phyloP scores from a whole-genome alignment of 2,113 vertebrate genomes.

The Pteropus alecto region DNA sequence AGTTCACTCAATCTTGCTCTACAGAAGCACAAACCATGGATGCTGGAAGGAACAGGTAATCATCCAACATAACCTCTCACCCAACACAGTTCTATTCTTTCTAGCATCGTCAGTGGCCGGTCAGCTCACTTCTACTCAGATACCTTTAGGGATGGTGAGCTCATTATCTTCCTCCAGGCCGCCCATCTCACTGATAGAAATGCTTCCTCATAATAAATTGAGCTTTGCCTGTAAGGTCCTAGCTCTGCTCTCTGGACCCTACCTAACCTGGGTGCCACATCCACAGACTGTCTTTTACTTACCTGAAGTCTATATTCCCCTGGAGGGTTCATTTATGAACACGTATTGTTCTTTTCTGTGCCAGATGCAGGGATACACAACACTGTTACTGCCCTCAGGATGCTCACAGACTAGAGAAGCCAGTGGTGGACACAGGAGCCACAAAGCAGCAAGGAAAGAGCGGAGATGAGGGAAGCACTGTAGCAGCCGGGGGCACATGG shows the following conservation, averaged over 20 bases:
- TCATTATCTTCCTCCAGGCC: background rate
- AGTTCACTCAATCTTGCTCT: background rate
- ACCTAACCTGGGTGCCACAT: background rate
- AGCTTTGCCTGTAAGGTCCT: background rate
- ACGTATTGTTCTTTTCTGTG: background rate
- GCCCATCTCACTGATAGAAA: background rate
- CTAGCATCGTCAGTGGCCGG: background rate
- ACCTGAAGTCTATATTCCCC: background rate
- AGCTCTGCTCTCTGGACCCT: background rate
- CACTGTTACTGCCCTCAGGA: too few species aligned
- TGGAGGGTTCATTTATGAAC: background rate
- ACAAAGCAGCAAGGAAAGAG: background rate
- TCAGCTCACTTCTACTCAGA: background rate
- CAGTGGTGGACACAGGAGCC: background rate
- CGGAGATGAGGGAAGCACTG: background rate
- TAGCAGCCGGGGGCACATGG: accelerated
- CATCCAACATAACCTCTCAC: background rate
- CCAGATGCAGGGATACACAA: background rate
- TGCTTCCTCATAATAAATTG: background rate
- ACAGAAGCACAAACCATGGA: background rate
- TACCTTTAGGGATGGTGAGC: background rate
- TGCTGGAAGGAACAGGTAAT: background rate
- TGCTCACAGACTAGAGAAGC: background rate
- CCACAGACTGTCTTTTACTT: background rate
- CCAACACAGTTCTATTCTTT: too few species aligned